Evolutionary conservation across 1,140 invertebrate species (phyloP), one percentile per base, ranked within the genome.

Genomic region (Achatina immaculata): DNA sequence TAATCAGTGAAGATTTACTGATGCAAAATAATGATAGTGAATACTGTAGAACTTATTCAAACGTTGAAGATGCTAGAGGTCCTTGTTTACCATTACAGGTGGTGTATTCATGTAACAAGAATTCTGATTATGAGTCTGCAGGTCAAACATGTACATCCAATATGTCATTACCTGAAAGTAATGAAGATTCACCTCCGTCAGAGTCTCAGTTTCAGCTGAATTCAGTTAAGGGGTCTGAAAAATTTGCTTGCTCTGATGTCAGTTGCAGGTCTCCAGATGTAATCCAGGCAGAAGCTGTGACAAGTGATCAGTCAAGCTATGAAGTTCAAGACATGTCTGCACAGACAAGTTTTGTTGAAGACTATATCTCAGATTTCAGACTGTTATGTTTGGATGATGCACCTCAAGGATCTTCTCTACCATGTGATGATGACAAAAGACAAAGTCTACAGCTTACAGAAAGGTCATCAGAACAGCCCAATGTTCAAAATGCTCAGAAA

Each of bases 281-380:
- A n/a, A n/a, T n/a, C n/a, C n/a, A n/a, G n/a, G n/a, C n/a, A n/a
- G n/a, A n/a, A n/a, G n/a, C n/a, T n/a, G n/a, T n/a, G n/a, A 62
- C 48, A 48, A 19, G 9, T 62, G 1, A 34, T 6, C 58, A 31
- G 19, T 62, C 58, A 62, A 62, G 58, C 31, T 62, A 31, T 62
- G 58, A 74, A 74, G 72, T 74, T 34, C 72, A 74, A 74, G 72
- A 74, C 51, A 36, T 16, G 14, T 74, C 72, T 51, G 31, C 51
- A 42, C 43, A 74, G 51, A 55, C 72, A 74, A 74, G 48, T 36
- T 36, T 74, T 48, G 36, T 69, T 62, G 58, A 62, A 62, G 6
- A n/a, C 28, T 31, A 31, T 62, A 19, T 62, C 28, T 16, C 58
- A 31, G 28, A 62, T 19, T 28, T n/a, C 11, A 19, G 31, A 62